Conservation (phyloP, 1,140 invertebrate species). For the Pectinophora gossypiella region DNA sequence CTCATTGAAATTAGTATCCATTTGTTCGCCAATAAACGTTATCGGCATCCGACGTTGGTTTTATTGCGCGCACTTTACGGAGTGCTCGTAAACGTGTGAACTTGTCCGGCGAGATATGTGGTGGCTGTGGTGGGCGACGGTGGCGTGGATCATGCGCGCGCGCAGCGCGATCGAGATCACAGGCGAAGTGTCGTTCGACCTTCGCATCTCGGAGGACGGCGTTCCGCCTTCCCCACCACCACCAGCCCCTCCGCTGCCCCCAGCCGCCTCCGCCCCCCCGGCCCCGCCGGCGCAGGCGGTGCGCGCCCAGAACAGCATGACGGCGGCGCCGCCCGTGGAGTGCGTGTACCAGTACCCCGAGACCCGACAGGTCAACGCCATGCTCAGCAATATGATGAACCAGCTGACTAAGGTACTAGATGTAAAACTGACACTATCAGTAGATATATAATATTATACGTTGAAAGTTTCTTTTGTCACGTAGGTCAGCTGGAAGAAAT, state of each 20-base stretch:
- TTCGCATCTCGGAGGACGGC: neutral
- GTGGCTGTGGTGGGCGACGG: neutral
- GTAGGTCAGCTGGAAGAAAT: too few species aligned
- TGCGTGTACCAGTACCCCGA: conserved; percentile 32
- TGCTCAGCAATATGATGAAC: conserved; percentile 40
- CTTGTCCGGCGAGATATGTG: too few species aligned
- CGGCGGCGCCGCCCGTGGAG: conserved; percentile 9
- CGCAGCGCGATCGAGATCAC: neutral
- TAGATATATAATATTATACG: neutral
- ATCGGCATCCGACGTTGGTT: too few species aligned
- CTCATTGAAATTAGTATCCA: too few species aligned
- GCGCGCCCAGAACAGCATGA: too few species aligned
- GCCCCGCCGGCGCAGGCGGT: too few species aligned
- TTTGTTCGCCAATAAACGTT: too few species aligned
- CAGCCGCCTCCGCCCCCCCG: neutral
- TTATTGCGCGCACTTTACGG: too few species aligned
- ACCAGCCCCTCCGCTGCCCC: neutral
- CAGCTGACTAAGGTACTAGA: conserved; percentile 24
- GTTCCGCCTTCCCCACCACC: neutral
- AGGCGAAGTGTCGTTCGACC: neutral
- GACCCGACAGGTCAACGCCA: conserved; percentile 19
- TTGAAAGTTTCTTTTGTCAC: neutral
- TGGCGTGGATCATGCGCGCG: neutral
- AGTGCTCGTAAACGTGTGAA: too few species aligned
- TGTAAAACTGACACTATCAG: neutral